Percentiles rank a stretch among this genome's conserved stretches.
Conservation (phyloP, 2,888 invertebrate species). For the Thereva nobilitata region DNA sequence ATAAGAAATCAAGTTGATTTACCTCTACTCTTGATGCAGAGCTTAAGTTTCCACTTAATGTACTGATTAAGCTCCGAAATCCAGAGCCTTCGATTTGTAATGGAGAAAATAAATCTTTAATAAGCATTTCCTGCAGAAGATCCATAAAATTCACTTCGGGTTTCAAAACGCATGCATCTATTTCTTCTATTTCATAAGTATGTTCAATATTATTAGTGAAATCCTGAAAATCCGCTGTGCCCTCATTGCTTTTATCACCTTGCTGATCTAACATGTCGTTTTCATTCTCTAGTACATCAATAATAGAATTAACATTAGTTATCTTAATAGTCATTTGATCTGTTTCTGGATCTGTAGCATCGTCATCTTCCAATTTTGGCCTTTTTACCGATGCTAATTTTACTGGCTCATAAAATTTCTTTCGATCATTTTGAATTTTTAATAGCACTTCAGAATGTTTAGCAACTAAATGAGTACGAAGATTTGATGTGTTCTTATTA, state of each 20-base stretch:
- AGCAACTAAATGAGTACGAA: conserved; percentile 50
- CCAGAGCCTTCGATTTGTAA: conserved; percentile 44
- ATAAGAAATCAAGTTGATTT: conserved; percentile 2
- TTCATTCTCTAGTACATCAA: conserved; percentile 13
- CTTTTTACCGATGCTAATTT: too few species aligned
- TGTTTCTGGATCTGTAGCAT: too few species aligned
- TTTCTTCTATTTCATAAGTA: conserved; percentile 24
- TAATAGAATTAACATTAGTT: conserved; percentile 17
- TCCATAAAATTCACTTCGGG: conserved; percentile 31
- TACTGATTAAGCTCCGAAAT: conserved; percentile 42
- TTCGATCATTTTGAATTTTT: neutral
- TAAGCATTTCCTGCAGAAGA: conserved; percentile 46
- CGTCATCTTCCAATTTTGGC: too few species aligned
- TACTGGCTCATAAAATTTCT: neutral
- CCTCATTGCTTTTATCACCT: conserved; percentile 4
- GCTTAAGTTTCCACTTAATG: conserved; percentile 23
- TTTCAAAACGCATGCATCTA: conserved; percentile 5
- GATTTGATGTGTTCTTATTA: conserved; percentile 42
- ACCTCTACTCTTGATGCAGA: conserved; percentile 39
- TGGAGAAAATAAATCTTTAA: conserved; percentile 46
- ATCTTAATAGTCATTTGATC: conserved; percentile 1
- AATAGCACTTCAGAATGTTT: conserved; percentile 16
- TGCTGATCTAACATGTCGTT: conserved; percentile 8
- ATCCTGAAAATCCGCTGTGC: conserved; percentile 1
- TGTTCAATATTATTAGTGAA: conserved; percentile 8